phyloP scores from a whole-genome alignment of 2,113 vertebrate species.

The Echinops telfairi region DNA sequence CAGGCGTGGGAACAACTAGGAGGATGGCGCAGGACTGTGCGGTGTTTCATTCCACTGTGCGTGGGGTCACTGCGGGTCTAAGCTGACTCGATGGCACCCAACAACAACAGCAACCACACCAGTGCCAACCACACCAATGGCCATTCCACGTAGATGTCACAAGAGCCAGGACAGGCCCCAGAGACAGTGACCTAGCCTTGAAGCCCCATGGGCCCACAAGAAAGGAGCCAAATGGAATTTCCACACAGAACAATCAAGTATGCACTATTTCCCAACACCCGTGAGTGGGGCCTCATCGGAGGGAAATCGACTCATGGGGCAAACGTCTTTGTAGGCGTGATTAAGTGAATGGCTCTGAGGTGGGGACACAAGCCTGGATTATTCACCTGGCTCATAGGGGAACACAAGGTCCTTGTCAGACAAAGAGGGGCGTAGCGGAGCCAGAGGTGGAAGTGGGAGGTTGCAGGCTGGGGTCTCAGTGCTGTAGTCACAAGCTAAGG shows the following conservation, averaged over 20 bases:
- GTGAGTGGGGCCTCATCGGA: accelerated
- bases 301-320: too few relatives aligned
- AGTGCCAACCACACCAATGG: not conserved
- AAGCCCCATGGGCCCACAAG: not conserved
- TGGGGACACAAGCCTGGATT: not conserved
- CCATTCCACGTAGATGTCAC: not conserved
- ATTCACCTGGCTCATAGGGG: not conserved
- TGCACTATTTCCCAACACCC: not conserved
- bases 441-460: not conserved
- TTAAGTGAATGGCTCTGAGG: not conserved
- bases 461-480: not conserved
- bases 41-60: too few relatives aligned
- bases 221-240: not conserved
- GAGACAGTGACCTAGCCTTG: too few relatives aligned
- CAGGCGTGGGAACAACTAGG: too few relatives aligned
- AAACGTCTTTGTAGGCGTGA: not conserved
- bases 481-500: not conserved
- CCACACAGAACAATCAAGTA: not conserved
- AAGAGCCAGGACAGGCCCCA: not conserved
- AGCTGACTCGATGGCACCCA: not conserved
- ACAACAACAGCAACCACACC: not conserved
- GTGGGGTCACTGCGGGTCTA: too few relatives aligned
- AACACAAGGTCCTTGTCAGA: not conserved
- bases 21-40: too few relatives aligned
- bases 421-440: not conserved